Evolutionary conservation across 2,797 vertebrate genomes (phyloP), one percentile per base, ranked within the genome.

Genomic region (Sarcophilus harrisii): DNA sequence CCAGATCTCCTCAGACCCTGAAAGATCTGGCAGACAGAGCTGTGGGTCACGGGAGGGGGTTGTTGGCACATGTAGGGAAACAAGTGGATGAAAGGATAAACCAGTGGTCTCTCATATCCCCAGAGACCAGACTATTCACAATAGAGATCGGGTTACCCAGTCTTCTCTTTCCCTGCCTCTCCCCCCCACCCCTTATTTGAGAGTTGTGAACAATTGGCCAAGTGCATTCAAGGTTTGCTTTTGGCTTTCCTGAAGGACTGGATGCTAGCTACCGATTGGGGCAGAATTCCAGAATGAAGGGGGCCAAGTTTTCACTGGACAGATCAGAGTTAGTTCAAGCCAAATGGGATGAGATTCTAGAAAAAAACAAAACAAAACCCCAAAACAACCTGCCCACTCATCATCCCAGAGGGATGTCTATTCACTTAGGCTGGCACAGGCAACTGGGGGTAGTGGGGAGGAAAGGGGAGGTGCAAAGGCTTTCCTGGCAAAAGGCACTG

Each of bases 221-320:
- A 13, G 28, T 14, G 95, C 96, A 95, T 45, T 91, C 92, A 93
- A 0, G 38, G 29, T 95, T 93, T 94, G 90, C 93, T 91, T 91
- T 95, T 98, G 96, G 96, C 96, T 92, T 90, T 91, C 96, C 95
- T 59, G 10, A 18, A 49, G 94, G 73, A 94, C 73, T 95, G 96
- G 97, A 96, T 52, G 0, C 0, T 0, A 92, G 93, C 93, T 66
- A 54, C 28, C 21, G 66, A 90, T 59, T 92, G 92, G 92, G 96
- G 96, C 96, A 93, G 81, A 93, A 5, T 90, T 98, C 97, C 97
- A 96, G 94, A 95, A 16, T 12, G 3, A 92, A 95, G 0, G 8
- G 54, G 95, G 97, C 97, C 97, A 97, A 96, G 90, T 49, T 59
- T 57, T 97, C 94, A 87, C 95, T 97, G 97, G 95, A 97, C 95